phyloP scores from a whole-genome alignment of 2,113 vertebrate genomes.

The Raphicerus campestris region DNA sequence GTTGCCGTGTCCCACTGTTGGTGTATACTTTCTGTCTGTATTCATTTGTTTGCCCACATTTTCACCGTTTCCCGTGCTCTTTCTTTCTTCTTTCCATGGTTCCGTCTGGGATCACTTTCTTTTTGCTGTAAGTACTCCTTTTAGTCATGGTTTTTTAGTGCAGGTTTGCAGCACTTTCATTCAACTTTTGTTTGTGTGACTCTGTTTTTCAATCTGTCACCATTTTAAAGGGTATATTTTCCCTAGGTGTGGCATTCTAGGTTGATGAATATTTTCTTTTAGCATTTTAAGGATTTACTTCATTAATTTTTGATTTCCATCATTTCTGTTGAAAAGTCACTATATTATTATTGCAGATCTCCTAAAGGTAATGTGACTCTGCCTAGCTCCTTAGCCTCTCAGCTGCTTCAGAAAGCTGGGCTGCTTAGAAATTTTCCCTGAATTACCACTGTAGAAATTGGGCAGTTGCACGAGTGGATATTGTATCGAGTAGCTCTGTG shows the following conservation, averaged over 20 bases:
- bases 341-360: not conserved
- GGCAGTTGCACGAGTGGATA: not conserved
- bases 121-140: not conserved
- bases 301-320: not conserved
- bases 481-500: not conserved
- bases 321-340: not conserved
- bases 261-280: not conserved
- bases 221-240: not conserved
- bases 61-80: not conserved
- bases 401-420: not conserved
- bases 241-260: not conserved
- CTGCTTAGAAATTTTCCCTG: not conserved
- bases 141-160: not conserved
- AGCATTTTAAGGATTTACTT: constrained; percentile 2
- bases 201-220: not conserved
- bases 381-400: not conserved
- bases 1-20: not conserved
- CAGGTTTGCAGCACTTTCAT: not conserved
- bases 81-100: not conserved
- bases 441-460: not conserved
- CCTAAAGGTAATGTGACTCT: not conserved
- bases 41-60: not conserved
- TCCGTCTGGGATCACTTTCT: not conserved
- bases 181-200: not conserved
- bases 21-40: not conserved